phyloP scores from a whole-genome alignment of 2,888 invertebrate species.

The Crioceris asparagi region DNA sequence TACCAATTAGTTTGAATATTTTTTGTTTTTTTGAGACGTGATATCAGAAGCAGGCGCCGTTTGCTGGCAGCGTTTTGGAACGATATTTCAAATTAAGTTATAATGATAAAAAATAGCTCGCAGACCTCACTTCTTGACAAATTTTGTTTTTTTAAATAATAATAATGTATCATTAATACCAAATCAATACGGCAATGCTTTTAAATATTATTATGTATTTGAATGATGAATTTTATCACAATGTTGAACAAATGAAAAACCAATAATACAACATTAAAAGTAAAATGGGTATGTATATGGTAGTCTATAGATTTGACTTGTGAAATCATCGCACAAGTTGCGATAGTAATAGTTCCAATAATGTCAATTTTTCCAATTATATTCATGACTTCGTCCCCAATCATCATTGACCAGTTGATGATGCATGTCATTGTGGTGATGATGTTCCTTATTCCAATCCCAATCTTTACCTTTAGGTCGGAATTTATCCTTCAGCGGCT shows the following conservation, averaged over 20 bases:
- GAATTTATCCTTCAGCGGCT: slow-evolving; percentile 48
- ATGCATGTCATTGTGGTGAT: slow-evolving; percentile 12
- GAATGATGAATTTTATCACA: no score
- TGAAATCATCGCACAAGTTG: slow-evolving; percentile 24
- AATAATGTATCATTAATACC: neutral
- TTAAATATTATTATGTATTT: neutral
- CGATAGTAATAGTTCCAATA: slow-evolving; percentile 22
- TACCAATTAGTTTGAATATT: no score
- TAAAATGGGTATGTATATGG: slow-evolving; percentile 18
- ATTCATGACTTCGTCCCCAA: slow-evolving; percentile 30
- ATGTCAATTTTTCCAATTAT: slow-evolving; percentile 34
- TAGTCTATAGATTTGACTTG: slow-evolving; percentile 25
- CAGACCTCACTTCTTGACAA: no score
- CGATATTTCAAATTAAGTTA: no score
- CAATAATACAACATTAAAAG: slow-evolving; percentile 20
- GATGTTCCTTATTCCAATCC: slow-evolving; percentile 48
- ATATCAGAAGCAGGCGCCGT: no score
- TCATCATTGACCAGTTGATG: slow-evolving; percentile 19
- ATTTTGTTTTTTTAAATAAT: neutral
- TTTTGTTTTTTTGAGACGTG: no score
- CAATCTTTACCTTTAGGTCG: slow-evolving; percentile 64
- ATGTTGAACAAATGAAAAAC: no score
- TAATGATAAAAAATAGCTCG: neutral
- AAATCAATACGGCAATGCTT: neutral
- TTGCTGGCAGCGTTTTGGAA: no score